phyloP scores from a whole-genome alignment of 2,797 vertebrate species.

The Dryobates pubescens region DNA sequence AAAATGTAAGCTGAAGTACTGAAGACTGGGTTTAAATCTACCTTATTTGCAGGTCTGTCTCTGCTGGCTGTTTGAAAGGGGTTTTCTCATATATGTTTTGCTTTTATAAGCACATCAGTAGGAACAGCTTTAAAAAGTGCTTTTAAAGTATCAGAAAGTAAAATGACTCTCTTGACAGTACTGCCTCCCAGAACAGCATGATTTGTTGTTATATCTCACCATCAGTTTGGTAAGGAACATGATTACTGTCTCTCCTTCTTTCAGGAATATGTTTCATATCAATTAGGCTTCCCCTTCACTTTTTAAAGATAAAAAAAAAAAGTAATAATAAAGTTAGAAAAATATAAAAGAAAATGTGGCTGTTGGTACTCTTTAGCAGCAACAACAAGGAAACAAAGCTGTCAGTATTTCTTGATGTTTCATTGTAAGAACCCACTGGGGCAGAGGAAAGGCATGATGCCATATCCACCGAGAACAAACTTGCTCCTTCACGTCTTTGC shows the following conservation, averaged over 20 bases:
- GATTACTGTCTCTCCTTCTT: not conserved
- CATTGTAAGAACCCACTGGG: not conserved
- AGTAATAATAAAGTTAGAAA: not conserved
- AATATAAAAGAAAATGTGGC: not conserved
- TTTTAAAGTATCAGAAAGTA: slow-evolving; percentile 30
- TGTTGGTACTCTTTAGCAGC: not conserved
- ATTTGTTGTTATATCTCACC: slow-evolving; percentile 27
- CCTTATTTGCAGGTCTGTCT: not conserved
- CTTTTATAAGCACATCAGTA: not conserved
- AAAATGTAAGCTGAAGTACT: not conserved
- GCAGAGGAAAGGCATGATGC: not conserved
- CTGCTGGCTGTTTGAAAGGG: not conserved
- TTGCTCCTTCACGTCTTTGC: not conserved
- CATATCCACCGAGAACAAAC: fast-evolving
- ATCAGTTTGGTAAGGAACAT: not conserved
- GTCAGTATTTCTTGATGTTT: not conserved
- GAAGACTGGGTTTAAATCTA: not conserved
- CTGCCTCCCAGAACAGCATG: not conserved
- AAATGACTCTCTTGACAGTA: not conserved
- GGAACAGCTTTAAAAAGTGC: slow-evolving; percentile 17
- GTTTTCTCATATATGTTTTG: not conserved
- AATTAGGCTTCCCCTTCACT: not conserved
- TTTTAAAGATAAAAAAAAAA: not conserved
- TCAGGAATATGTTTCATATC: not conserved
- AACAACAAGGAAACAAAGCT: not conserved